These are phyloP conservation scores for Drosophila micromelanica DNA, from an alignment of 1,140 invertebrate species.

Conservation along the genomic window DNA sequence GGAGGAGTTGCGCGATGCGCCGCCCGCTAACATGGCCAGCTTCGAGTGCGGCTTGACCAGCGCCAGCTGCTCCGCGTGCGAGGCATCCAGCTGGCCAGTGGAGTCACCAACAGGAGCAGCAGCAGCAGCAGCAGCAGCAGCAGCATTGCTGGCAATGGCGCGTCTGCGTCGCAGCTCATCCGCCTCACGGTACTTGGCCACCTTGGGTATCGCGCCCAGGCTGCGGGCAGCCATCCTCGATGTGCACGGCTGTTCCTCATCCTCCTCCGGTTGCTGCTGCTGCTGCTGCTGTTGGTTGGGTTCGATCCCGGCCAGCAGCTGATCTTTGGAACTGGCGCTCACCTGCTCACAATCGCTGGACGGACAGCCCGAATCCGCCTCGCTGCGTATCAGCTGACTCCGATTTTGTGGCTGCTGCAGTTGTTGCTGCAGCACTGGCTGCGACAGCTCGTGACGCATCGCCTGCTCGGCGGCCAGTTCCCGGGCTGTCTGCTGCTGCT, in stretches of 20 bases:
- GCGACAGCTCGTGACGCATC: conserved; percentile 61
- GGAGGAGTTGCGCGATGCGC: conserved; percentile 66
- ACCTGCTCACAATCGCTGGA: conserved; percentile 85
- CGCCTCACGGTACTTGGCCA: conserved; percentile 75
- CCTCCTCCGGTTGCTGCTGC: conserved; percentile 14
- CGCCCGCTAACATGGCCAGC: conserved; percentile 12
- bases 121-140: no score
- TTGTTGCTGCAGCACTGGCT: conserved; percentile 29
- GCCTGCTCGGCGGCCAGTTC: conserved; percentile 65
- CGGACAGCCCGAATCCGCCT: conserved; percentile 79
- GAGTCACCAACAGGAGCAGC: no score
- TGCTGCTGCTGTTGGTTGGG: background rate
- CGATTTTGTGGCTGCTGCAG: conserved; percentile 14
- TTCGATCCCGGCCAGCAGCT: conserved; percentile 85
- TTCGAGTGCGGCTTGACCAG: conserved; percentile 55
- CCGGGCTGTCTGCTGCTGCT: conserved; percentile 46
- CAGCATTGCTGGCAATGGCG: conserved; percentile 7
- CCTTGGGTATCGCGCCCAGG: conserved; percentile 90
- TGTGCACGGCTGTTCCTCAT: conserved; percentile 67
- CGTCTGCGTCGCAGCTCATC: conserved; percentile 65
- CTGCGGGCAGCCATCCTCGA: conserved; percentile 84
- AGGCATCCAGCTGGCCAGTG: conserved; percentile 19
- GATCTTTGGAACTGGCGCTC: conserved; percentile 88
- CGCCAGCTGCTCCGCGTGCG: conserved; percentile 6
- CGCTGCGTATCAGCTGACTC: conserved; percentile 59